Conservation (phyloP, 2,113 vertebrate genomes). For the Anguilla rostrata region DNA sequence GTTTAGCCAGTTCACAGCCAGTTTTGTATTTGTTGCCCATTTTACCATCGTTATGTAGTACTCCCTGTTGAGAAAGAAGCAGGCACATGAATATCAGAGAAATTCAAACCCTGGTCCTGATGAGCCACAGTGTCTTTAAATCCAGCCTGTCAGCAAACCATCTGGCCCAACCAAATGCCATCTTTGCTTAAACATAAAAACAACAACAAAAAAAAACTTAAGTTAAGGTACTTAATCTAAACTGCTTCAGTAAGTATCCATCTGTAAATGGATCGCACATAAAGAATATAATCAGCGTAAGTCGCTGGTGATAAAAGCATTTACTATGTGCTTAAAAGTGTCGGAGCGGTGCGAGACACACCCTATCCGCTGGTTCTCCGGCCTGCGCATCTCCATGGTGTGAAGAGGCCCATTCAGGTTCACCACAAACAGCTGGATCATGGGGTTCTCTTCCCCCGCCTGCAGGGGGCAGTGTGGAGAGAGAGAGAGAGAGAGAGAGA, state of each 20-base stretch:
- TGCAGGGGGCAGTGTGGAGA: conserved; percentile 46
- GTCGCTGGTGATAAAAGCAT: no score
- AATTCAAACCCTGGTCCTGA: not conserved
- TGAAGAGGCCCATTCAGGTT: conserved; percentile 91
- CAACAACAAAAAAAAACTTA: no score
- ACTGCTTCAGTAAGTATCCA: no score
- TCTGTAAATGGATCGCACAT: no score
- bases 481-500: no score
- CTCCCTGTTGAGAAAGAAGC: conserved; percentile 65
- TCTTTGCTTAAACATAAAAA: no score
- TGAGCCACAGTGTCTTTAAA: not conserved
- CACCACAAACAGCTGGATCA: conserved; percentile 86
- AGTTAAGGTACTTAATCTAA: no score
- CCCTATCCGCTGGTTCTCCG: conserved; percentile 91
- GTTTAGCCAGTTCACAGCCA: conserved; percentile 97
- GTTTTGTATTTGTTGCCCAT: conserved; percentile 95
- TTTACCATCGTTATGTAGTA: conserved; percentile 97
- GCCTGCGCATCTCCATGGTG: conserved; percentile 88
- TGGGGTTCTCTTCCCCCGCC: conserved; percentile 91
- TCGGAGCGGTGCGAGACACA: conserved; percentile 52
- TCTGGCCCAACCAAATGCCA: not conserved
- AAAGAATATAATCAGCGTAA: no score
- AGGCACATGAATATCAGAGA: not conserved
- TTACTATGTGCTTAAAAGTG: no score
- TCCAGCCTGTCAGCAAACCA: not conserved